Base-by-base conservation (phyloP, 2,797 vertebrate species). In the Tamandua tetradactyla region DNA sequence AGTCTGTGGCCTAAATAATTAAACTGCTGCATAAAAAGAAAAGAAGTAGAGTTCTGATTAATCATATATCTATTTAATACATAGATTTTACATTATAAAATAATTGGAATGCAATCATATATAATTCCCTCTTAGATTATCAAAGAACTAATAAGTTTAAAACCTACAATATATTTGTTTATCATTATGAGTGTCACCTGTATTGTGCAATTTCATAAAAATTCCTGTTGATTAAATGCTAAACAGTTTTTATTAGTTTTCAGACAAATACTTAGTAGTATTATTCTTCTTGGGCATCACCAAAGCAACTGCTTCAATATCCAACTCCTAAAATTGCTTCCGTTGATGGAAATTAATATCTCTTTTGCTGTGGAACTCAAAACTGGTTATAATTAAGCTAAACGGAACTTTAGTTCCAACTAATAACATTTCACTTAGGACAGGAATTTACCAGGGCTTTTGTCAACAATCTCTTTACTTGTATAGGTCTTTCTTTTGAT, bases 141-240 rank as follows among this genome's bases (percentile, higher is more conserved):
- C 76, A 87, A 83, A 75, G 32, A 89, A 76, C 88, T 84, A 79
- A 75, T 61, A 74, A 69, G 44, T 72, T 86, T 57, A 64, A 35
- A 61, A 91, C 30, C 47, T 85, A 15, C 44, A 74, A 30, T 87
- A 79, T 57, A 74, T 86, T 68, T 61, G 66, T 94, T 76, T 90
- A 64, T 95, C 57, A 81, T 81, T 87, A 62, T 79, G 57, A 85
- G 14, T 85, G 37, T 64, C 35, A 40, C 69, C 76, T 79, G 35
- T 72, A 47, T 86, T 90, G 30, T 78, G 3, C n/a, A 87, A 37
- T 74, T 83, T 86, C 42, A 80, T 87, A 47, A 94, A 74, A 95
- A 57, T 61, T 52, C 47, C 27, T 47, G 4, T 75, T 49, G n/a
- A 14, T 89, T 84, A 61, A 66, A 72, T 81, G n/a, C 55, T 87